Evolutionary conservation across 1,140 invertebrate species (phyloP), one percentile per base, ranked within the genome.

Genomic region (Orchesella cincta): DNA sequence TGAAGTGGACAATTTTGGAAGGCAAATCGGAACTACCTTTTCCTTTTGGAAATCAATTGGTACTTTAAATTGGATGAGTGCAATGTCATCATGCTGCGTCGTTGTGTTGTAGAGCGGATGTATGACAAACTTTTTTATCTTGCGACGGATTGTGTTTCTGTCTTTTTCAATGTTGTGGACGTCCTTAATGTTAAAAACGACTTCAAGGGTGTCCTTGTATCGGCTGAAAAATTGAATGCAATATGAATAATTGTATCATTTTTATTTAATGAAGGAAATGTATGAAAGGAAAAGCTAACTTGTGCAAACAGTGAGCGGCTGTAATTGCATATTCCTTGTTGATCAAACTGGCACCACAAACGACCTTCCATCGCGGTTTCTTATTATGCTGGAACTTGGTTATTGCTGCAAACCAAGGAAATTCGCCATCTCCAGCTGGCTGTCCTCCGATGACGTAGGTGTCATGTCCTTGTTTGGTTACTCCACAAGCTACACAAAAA

Each of bases 361-460:
- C 46, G 2, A 75, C 73, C 31, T 78, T 78, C 74, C 77, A 77
- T 29, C 23, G 20, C 18, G 76, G 72, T 16, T 64, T 64, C 52
- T 71, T 62, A 26, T 36, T 73, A 26, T 73, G 26, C 34, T 36
- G 76, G 51, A n/a, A 72, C 52, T 94, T 94, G 0, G 93, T 86
- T 1, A 93, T 85, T 73, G 93, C 87, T 0, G 91, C 94, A 82
- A 94, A 88, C 93, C 94, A 96, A 8, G 94, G 94, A 84, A 94
- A 95, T 82, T 92, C 90, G 84, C 94, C 92, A 1, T 91, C 87
- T 20, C 89, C 89, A 0, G 93, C 92, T 20, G 92, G 91, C 78
- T 89, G 87, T 26, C 94, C 93, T 62, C 94, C 92, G 0, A 93
- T 91, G 28, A 93, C 91, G n/a, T 33, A 33, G 2, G 62, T 14